phyloP scores from a whole-genome alignment of 2,888 invertebrate species.

The Campaea margaritaria region DNA sequence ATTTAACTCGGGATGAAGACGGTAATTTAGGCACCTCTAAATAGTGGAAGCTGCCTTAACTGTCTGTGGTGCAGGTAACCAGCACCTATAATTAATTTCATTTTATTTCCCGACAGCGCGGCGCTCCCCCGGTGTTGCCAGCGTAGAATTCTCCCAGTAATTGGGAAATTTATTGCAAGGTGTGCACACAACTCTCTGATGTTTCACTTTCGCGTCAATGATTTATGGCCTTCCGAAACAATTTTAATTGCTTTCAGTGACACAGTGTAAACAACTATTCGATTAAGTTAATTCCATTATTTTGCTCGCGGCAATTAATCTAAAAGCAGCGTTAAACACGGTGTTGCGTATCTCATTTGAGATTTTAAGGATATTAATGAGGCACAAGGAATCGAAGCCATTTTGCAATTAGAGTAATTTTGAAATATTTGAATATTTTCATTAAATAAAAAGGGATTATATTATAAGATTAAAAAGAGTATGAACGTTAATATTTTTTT shows the following conservation, averaged over 20 bases:
- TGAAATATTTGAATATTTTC: no score
- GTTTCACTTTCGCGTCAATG: conserved; percentile 83
- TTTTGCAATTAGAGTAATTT: conserved; percentile 17
- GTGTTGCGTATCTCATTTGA: conserved; percentile 47
- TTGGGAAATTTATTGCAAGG: conserved; percentile 84
- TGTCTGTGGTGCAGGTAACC: conserved; percentile 43
- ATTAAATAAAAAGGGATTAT: no score
- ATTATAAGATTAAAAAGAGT: no score
- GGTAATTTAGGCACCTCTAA: conserved; percentile 33
- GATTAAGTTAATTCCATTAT: conserved; percentile 84
- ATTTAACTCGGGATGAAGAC: conserved; percentile 26
- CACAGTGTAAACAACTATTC: conserved; percentile 85
- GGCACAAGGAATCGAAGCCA: conserved; percentile 36
- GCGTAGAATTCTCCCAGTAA: conserved; percentile 76
- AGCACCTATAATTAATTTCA: conserved; percentile 71
- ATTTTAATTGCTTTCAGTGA: conserved; percentile 84
- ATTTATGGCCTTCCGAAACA: conserved; percentile 82
- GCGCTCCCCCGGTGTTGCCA: conserved; percentile 65
- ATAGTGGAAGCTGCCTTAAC: conserved; percentile 26
- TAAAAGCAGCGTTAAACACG: conserved; percentile 66
- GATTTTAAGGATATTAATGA: conserved; percentile 47
- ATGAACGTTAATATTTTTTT: not conserved
- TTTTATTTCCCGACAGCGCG: conserved; percentile 61
- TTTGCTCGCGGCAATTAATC: conserved; percentile 74
- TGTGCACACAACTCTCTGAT: conserved; percentile 78